Conservation (phyloP, 2,888 invertebrate genomes). For the Ophion costatus region DNA sequence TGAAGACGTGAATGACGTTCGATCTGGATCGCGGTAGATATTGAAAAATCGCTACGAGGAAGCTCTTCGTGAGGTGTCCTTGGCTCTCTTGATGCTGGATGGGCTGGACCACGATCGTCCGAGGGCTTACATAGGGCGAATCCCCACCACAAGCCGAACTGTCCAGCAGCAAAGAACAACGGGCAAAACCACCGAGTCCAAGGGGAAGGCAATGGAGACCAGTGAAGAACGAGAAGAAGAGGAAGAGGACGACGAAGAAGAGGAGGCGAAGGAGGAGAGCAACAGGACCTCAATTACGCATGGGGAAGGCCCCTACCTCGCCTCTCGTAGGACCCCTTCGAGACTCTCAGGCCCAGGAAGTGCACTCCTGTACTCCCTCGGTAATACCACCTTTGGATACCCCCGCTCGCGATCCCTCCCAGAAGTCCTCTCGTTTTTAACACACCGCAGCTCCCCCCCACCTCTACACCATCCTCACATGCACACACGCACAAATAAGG, state of each 20-base stretch:
- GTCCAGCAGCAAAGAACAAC: constrained; percentile 51
- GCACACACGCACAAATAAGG: constrained; percentile 30
- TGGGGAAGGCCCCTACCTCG: constrained; percentile 69
- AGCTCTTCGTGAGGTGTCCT: constrained; percentile 72
- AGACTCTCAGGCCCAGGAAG: constrained; percentile 76
- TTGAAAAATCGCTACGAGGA: constrained; percentile 44
- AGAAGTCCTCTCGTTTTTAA: constrained; percentile 35
- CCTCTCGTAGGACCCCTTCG: constrained; percentile 63
- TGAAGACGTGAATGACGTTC: constrained; percentile 32
- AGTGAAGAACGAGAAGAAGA: constrained; percentile 71
- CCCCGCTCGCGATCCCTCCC: constrained; percentile 36
- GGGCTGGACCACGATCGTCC: constrained; percentile 81
- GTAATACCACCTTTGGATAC: constrained; percentile 43
- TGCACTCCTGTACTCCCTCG: constrained; percentile 70
- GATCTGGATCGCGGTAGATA: constrained; percentile 36
- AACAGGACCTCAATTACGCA: constrained; percentile 82
- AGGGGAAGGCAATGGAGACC: constrained; percentile 42
- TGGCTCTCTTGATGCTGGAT: constrained; percentile 82
- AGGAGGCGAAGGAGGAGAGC: constrained; percentile 73
- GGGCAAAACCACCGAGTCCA: constrained; percentile 55
- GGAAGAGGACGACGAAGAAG: constrained; percentile 19
- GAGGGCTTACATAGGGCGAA: constrained; percentile 83
- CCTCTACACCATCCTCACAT: constrained; percentile 24
- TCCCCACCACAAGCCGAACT: constrained; percentile 78
- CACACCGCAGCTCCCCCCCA: constrained; percentile 26